These are phyloP conservation scores for Mugil cephalus DNA, from an alignment of 2,113 vertebrate genomes.

Conservation along the genomic window DNA sequence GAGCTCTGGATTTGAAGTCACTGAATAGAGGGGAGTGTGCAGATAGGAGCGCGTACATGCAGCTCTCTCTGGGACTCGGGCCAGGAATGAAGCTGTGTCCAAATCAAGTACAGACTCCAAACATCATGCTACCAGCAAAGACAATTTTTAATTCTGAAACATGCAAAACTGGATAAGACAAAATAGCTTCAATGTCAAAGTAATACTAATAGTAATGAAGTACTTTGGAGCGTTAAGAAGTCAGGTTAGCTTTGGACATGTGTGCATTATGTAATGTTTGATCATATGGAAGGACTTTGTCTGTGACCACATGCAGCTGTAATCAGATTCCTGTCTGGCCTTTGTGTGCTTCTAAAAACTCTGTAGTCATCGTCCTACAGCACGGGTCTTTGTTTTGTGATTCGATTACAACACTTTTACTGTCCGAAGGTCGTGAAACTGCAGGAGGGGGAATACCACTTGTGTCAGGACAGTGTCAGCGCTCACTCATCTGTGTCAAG, in stretches of 20 bases:
- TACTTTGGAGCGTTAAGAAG: not conserved
- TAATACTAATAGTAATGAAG: not conserved
- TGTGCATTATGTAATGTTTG: conserved; percentile 44
- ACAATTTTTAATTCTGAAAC: not conserved
- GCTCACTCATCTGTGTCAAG: conserved; percentile 43
- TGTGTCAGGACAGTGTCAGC: conserved; percentile 30
- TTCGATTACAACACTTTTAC: conserved; percentile 22
- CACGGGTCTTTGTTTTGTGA: conserved; percentile 12
- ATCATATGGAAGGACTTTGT: conserved; percentile 49
- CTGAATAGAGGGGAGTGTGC: conserved; percentile 26
- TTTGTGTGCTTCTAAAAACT: conserved; percentile 27
- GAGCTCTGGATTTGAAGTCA: conserved; percentile 49
- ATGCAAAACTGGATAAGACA: not conserved
- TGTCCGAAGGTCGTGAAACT: conserved; percentile 36
- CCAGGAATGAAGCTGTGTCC: not conserved
- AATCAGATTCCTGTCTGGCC: conserved; percentile 21
- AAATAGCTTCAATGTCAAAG: not conserved
- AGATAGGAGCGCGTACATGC: conserved; percentile 34
- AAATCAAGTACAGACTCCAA: conserved; percentile 17
- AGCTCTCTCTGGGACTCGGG: conserved; percentile 8
- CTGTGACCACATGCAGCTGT: conserved; percentile 23
- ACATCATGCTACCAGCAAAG: conserved; percentile 1
- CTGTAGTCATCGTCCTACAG: conserved; percentile 24
- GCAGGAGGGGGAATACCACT: conserved; percentile 27
- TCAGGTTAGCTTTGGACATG: not conserved